phyloP scores from a whole-genome alignment of 2,888 invertebrate genomes.

The Temnothorax unifasciatus region DNA sequence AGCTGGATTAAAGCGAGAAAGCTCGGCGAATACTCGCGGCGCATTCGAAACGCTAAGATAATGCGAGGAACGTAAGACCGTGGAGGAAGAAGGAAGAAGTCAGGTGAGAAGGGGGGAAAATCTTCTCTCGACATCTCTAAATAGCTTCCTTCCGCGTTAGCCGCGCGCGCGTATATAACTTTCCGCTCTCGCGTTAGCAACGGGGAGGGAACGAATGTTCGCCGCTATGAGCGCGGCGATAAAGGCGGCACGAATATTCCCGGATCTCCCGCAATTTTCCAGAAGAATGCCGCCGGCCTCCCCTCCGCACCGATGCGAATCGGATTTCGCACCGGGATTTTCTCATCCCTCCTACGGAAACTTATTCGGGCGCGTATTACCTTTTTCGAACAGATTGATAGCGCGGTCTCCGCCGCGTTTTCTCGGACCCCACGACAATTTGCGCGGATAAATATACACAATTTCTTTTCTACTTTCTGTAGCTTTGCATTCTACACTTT shows the following conservation, averaged over 20 bases:
- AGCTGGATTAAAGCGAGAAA: constrained; percentile 42
- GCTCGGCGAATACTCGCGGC: background rate
- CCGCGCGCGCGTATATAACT: constrained; percentile 46
- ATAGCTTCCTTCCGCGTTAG: constrained; percentile 68
- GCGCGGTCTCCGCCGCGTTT: background rate
- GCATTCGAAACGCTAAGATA: constrained; percentile 33
- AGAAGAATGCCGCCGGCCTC: constrained; percentile 26
- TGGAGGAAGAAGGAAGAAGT: constrained; percentile 5
- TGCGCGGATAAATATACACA: background rate
- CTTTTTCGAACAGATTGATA: constrained; percentile 37
- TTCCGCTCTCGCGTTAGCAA: constrained; percentile 43
- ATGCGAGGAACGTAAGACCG: constrained; percentile 25
- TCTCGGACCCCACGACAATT: constrained; percentile 27
- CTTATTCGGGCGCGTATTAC: constrained; percentile 56
- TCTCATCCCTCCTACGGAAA: background rate
- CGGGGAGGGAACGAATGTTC: constrained; percentile 57
- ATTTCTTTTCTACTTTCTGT: background rate
- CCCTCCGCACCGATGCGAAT: constrained; percentile 34
- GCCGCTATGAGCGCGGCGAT: constrained; percentile 46
- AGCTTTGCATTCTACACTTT: background rate
- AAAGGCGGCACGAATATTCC: constrained; percentile 61
- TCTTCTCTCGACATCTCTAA: constrained; percentile 55
- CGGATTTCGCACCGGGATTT: constrained; percentile 46
- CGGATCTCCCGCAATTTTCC: constrained; percentile 67
- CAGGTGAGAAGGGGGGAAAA: constrained; percentile 17